Evolutionary conservation across 2,888 invertebrate genomes (phyloP), one percentile per base, ranked within the genome.

Genomic region (Flexamia atlantica): DNA sequence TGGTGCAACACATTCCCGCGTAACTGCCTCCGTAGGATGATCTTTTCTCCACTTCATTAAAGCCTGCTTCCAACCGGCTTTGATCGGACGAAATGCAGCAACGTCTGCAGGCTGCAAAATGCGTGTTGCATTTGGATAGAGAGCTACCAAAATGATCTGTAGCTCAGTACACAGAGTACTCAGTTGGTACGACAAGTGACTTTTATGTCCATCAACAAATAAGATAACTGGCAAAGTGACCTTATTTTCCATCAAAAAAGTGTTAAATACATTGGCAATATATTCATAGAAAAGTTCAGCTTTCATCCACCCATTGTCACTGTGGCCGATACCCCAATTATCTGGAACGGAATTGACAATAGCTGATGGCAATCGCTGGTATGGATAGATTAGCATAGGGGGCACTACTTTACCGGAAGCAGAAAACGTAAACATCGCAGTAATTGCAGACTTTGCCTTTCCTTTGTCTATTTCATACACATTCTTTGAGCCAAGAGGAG

Each of bases 241-340:
- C 30, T 85, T 83, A 53, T 85, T n/a, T 25, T 57, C 20, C 12
- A 88, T 14, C n/a, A 84, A 17, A 12, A 10, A 74, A 0, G 1
- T 17, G 60, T 80, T 28, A 30, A 85, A 85, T 9, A 64, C 64
- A 28, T 83, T 83, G 2, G 36, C 83, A 25, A 87, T 84, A 70
- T 85, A 86, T 28, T 85, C 85, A 64, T 80, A 86, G 50, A 86
- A 85, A 3, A 83, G 40, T 28, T 84, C 85, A 12, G 81, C 42
- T 1, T 40, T 85, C 84, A 86, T 85, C 86, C 86, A 86, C 12
- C 82, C 90, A 80, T 86, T 89, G 12, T 90, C 90, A 1, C 89
- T 89, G 84, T 88, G 89, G 83, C 90, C 90, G 36, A 90, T 83
- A 64, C 88, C 88, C 90, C 90, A 91, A 14, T 86, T 87, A 85